Conservation (phyloP, 2,113 vertebrate genomes). For the Pedionomus torquatus region DNA sequence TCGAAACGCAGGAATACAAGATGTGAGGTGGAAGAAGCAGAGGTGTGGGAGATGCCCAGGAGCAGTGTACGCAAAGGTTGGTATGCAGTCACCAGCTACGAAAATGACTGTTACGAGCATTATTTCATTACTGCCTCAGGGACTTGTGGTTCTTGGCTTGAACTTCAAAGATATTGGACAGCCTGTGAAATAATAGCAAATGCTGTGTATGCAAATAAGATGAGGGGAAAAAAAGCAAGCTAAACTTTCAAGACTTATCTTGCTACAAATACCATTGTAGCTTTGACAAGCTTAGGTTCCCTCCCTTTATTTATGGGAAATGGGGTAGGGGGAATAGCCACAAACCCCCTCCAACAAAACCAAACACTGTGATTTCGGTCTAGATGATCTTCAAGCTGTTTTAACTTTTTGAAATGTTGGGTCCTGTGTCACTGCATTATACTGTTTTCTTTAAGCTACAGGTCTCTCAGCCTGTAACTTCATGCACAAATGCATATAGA, state of each 20-base stretch:
- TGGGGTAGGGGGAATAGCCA: neutral
- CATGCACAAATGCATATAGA: neutral
- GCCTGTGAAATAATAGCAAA: neutral
- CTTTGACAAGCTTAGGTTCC: neutral
- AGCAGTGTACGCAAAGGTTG: constrained; percentile 27
- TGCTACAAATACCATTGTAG: neutral
- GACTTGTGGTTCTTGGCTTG: neutral
- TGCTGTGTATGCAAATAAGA: neutral
- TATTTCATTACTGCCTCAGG: neutral
- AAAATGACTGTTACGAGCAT: neutral
- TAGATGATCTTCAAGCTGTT: neutral
- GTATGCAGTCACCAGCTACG: neutral
- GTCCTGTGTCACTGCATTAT: neutral
- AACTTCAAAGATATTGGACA: neutral
- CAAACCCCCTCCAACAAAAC: neutral
- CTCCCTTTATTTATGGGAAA: neutral
- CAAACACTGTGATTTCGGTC: neutral
- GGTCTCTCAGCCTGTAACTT: neutral
- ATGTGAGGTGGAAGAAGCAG: constrained; percentile 44
- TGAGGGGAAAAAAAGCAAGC: neutral
- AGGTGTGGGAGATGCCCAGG: constrained; percentile 49
- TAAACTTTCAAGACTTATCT: neutral
- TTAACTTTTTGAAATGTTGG: neutral
- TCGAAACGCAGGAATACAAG: constrained; percentile 61
- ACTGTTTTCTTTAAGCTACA: neutral